phyloP scores from a whole-genome alignment of 2,113 vertebrate genomes.

The Callithrix jacchus region DNA sequence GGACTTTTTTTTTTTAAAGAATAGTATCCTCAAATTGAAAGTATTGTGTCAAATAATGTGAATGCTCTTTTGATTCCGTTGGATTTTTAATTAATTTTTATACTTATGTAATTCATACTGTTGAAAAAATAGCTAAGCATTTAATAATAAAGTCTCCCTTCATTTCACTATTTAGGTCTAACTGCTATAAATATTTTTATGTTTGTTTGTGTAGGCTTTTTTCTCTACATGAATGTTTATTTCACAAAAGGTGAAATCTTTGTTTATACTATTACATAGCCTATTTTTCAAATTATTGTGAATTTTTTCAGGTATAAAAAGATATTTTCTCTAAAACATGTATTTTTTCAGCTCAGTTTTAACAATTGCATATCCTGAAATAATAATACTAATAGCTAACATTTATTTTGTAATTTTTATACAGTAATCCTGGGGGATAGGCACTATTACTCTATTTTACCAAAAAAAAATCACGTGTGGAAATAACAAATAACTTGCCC shows the following conservation, averaged over 20 bases:
- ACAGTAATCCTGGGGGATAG: not conserved
- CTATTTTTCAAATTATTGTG: slow-evolving; percentile 4
- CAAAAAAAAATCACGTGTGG: not conserved
- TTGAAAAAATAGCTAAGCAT: not conserved
- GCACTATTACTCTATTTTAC: not conserved
- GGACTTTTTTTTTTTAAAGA: not conserved
- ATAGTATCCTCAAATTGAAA: not conserved
- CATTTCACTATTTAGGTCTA: not conserved
- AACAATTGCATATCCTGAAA: not conserved
- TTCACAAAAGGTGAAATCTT: not conserved
- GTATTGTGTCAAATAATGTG: not conserved
- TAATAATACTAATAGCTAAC: not conserved
- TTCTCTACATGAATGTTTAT: not conserved
- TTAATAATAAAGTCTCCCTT: not conserved
- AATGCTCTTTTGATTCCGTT: not conserved
- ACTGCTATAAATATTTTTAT: not conserved
- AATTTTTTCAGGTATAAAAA: not conserved
- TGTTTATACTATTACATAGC: not conserved
- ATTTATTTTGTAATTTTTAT: not conserved
- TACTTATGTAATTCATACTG: not conserved
- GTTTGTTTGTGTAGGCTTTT: not conserved
- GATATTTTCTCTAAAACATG: not conserved
- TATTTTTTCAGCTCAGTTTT: not conserved
- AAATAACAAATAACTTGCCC: not conserved
- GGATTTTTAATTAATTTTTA: slow-evolving; percentile 7